Conservation (phyloP, 2,113 vertebrate species). For the Rhegmatorhina hoffmannsi region DNA sequence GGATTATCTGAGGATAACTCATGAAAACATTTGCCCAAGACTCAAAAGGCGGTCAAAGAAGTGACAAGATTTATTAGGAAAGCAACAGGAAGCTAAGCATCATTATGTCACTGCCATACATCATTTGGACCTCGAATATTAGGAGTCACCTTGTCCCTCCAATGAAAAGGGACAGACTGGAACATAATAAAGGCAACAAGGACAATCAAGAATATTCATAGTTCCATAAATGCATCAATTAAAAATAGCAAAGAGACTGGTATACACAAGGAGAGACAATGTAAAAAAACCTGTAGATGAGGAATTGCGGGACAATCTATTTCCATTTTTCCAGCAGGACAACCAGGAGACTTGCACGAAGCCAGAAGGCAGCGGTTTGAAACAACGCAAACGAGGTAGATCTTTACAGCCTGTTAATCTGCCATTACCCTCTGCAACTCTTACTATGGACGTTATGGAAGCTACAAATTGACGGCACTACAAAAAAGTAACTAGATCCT, state of each 20-base stretch:
- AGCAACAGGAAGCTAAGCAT: neutral
- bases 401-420: neutral
- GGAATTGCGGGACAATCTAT: neutral
- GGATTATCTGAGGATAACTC: neutral
- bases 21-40: neutral
- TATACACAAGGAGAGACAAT: neutral
- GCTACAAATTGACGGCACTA: neutral
- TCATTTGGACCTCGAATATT: neutral
- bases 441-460: neutral
- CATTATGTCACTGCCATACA: neutral
- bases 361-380: neutral
- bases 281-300: fast-evolving
- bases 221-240: neutral
- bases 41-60: neutral
- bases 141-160: neutral
- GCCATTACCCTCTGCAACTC: neutral
- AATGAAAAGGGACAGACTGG: neutral
- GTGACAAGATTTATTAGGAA: neutral
- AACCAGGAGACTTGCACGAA: neutral
- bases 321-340: neutral
- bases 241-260: neutral
- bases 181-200: neutral
- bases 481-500: neutral
- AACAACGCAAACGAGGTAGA: neutral
- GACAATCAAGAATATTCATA: neutral